Evolutionary conservation across 2,888 invertebrate genomes (phyloP).

Genomic region (Pharmacophagus antenor): DNA sequence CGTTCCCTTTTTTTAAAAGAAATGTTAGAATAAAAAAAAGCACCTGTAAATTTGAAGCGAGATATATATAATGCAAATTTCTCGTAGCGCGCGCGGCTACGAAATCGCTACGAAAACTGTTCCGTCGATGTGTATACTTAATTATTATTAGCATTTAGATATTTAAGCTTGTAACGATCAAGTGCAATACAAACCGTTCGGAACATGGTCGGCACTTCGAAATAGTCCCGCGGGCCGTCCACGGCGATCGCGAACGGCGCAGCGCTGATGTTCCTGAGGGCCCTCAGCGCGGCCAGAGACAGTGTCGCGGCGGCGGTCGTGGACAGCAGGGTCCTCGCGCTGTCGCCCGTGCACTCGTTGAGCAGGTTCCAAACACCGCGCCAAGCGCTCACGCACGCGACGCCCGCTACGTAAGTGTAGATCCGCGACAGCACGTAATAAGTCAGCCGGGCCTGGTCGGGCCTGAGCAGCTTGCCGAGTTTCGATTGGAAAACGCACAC

Average conservation of each 20-base stretch:
- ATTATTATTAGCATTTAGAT: not conserved
- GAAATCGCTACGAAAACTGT: slow-evolving; percentile 19
- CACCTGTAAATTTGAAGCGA: not conserved
- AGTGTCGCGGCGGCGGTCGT: slow-evolving; percentile 85
- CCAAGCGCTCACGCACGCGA: slow-evolving; percentile 93
- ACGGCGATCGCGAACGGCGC: slow-evolving; percentile 89
- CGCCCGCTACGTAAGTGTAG: slow-evolving; percentile 88
- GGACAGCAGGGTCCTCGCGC: slow-evolving; percentile 80
- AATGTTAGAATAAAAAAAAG: not conserved
- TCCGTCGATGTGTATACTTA: too few species aligned
- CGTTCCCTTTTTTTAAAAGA: not conserved
- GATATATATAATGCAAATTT: not conserved
- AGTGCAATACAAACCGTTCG: slow-evolving; percentile 84
- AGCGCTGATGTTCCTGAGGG: slow-evolving; percentile 89
- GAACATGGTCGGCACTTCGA: slow-evolving; percentile 92
- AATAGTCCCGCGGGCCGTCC: slow-evolving; percentile 89
- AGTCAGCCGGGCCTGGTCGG: slow-evolving; percentile 84
- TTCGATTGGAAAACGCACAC: slow-evolving; percentile 85
- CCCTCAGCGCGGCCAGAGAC: slow-evolving; percentile 85
- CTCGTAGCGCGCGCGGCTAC: slow-evolving; percentile 25
- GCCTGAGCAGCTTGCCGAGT: slow-evolving; percentile 78
- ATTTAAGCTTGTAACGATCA: not conserved
- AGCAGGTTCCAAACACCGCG: slow-evolving; percentile 90
- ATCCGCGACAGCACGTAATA: slow-evolving; percentile 86
- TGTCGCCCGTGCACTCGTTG: slow-evolving; percentile 85